Evolutionary conservation across 1,140 invertebrate species (phyloP).

Genomic region (Steinernema khuongi): DNA sequence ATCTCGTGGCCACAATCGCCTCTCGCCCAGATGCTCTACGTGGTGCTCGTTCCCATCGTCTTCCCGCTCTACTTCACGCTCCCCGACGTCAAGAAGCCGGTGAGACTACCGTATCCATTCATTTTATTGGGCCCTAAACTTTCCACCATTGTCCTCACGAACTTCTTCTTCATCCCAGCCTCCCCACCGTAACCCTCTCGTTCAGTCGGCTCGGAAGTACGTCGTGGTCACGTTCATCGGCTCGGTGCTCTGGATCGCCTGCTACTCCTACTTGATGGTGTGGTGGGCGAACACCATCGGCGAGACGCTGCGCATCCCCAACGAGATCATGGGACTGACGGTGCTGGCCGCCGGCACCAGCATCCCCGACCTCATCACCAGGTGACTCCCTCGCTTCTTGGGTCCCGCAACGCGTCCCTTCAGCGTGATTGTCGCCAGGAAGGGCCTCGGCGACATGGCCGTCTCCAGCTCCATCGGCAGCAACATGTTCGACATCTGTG

Average conservation of each 20-base stretch:
- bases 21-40: conserved; percentile 79
- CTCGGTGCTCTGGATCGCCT: conserved; percentile 70
- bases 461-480: conserved; percentile 95
- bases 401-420: neutral
- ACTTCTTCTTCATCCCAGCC: too few relatives aligned
- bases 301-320: conserved; percentile 59
- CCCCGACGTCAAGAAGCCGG: conserved; percentile 69
- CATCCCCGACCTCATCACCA: conserved; percentile 62
- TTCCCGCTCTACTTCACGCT: conserved; percentile 88
- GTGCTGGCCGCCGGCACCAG: conserved; percentile 62
- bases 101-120: neutral
- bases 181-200: conserved; percentile 64
- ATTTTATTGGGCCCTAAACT: neutral
- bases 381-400: conserved; percentile 20
- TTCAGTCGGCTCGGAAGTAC: conserved; percentile 71
- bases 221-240: conserved; percentile 85
- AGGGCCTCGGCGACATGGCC: conserved; percentile 81
- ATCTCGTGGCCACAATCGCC: conserved; percentile 67
- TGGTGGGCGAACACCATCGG: conserved; percentile 61
- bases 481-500: conserved; percentile 97
- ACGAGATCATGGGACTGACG: conserved; percentile 62
- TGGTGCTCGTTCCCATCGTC: conserved; percentile 84
- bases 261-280: conserved; percentile 59
- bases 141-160: neutral
- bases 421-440: conserved; percentile 62